Percentiles rank a stretch among this genome's conserved stretches.
These are phyloP conservation scores for Aurelia aurita complex sp. Pacific DNA, from an alignment of 30 jellyfish, hydroid and myxozoan genomes.

Conservation along the genomic window DNA sequence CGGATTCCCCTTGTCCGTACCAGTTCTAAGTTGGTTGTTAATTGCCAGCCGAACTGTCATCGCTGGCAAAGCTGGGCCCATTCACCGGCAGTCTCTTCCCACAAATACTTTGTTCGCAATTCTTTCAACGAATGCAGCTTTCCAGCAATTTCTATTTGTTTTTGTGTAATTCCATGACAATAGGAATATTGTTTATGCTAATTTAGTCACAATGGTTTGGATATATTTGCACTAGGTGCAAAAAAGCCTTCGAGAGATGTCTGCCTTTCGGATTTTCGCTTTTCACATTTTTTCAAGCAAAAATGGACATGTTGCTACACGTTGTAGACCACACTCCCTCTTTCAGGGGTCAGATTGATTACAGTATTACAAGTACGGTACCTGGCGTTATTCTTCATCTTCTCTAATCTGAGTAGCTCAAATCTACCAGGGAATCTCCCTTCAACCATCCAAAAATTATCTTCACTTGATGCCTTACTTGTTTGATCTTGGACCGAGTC, in stretches of 20 bases:
- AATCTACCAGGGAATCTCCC: conserved; percentile 17
- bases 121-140: background rate
- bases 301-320: background rate
- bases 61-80: too few species aligned
- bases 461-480: conserved; percentile 11
- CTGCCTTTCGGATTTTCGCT: conserved; percentile 3
- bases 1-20: too few species aligned
- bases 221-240: background rate
- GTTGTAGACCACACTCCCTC: background rate
- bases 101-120: background rate
- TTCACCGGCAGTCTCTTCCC: too few species aligned
- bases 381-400: background rate
- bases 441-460: background rate
- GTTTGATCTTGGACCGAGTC: background rate
- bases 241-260: background rate
- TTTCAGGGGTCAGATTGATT: background rate
- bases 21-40: too few species aligned
- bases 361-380: conserved; percentile 9
- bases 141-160: conserved; percentile 1
- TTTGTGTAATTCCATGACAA: conserved; percentile 6
- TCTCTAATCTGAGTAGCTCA: conserved; percentile 14
- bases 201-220: background rate
- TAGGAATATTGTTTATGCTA: background rate
- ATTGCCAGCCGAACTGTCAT: too few species aligned
- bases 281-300: background rate